Evolutionary conservation across 2,888 invertebrate species (phyloP), one percentile per base, ranked within the genome.

Genomic region (Horisme vitalbata): DNA sequence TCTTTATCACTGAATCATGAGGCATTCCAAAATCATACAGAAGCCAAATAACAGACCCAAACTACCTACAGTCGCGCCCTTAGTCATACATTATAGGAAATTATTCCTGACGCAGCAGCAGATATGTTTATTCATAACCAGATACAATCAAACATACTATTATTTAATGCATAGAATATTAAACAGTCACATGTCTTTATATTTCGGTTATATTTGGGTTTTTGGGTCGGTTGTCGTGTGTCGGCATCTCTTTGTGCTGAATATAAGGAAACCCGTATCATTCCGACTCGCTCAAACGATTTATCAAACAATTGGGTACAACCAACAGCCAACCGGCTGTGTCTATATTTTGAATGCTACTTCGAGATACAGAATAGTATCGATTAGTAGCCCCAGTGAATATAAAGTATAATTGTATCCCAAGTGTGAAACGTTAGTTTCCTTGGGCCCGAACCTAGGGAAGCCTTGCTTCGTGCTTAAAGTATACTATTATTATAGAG

Each of bases 261-360:
- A 63, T 57, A 67, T 68, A 68, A 64, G 67, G 59, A 62, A 54
- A 69, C 74, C 75, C 72, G 62, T 63, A 71, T 76, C 72, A 73
- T 65, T 65, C 58, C 60, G 63, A 71, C 68, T 72, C 67, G 69
- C 59, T 59, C 61, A 61, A 61, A 62, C 68, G 71, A 75, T 77
- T 75, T 69, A 68, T 79, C 41, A 46, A 23, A 23, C 4, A 3
- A 23, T 23, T 23, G n/a, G n/a, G n/a, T n/a, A n/a, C n/a, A n/a
- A n/a, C n/a, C n/a, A n/a, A n/a, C n/a, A n/a, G n/a, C n/a, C n/a
- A n/a, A n/a, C n/a, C n/a, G n/a, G n/a, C n/a, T n/a, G n/a, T n/a
- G n/a, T n/a, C n/a, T n/a, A n/a, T n/a, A n/a, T n/a, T n/a, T 23
- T 2, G 0, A 23, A 23, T 9, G 2, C 0, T 9, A n/a, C n/a